Evolutionary conservation across 2,888 invertebrate genomes (phyloP), one percentile per base, ranked within the genome.

Genomic region (Lasius fuliginosus): DNA sequence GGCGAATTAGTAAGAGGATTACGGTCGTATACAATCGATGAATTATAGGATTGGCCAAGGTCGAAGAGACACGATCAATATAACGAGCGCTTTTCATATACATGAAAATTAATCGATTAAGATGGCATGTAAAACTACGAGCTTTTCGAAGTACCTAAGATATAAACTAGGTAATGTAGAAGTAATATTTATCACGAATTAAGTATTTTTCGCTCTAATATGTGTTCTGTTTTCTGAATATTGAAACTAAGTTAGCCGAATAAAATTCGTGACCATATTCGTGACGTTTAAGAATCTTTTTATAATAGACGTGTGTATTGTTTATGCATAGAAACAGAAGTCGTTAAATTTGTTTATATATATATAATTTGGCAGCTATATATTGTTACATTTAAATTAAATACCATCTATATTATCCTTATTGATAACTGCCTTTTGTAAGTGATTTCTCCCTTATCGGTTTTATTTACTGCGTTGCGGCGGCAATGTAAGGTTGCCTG

Each of bases 1-100:
- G 40, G 68, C 62, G 77, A 76, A 86, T 84, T 84, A 84, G 86
- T 92, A 92, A 92, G 92, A 92, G 91, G 92, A 92, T 93, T 90
- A 90, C 33, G 85, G 87, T 85, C 87, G 86, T 86, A 15, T 73
- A 89, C 90, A 91, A 90, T 87, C 88, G 79, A 79, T 92, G 89
- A 91, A 89, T 91, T 88, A 91, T 90, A 84, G 86, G 85, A 89
- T 89, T 86, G 88, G 58, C 49, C 62, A 56, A 83, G 81, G 60
- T 71, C 74, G 82, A 85, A 85, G 67, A 65, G 73, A 67, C 69
- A 56, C 30, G 64, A 23, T 49, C 68, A 73, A 84, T 69, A 79
- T 83, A 82, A 60, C 56, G 12, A 1, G 12, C 30, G 18, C n/a
- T 77, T 68, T 68, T 27, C 42, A 33, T 30, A 36, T 36, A 36